phyloP scores from a whole-genome alignment of 2,888 invertebrate genomes.

The Heliconius charithonia region DNA sequence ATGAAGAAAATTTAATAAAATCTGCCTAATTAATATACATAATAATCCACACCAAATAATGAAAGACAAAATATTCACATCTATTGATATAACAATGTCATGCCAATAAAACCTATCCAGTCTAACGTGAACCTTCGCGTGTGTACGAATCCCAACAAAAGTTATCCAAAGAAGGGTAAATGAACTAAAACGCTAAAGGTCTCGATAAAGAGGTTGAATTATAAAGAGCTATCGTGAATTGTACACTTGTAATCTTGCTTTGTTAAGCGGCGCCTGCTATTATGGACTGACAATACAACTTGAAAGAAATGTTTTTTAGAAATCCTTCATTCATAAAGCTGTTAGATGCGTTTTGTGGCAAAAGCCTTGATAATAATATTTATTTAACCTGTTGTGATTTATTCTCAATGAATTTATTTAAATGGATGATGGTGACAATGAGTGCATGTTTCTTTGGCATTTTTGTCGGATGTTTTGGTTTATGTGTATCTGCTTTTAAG shows the following conservation, averaged over 20 bases:
- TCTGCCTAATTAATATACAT: constrained; percentile 66
- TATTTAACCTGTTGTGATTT: constrained; percentile 72
- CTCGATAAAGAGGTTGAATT: constrained; percentile 69
- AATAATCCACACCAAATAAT: constrained; percentile 76
- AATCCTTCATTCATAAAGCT: constrained; percentile 79
- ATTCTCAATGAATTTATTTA: constrained; percentile 59
- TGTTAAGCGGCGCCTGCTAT: constrained; percentile 80
- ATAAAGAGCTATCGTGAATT: constrained; percentile 82
- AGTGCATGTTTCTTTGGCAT: background rate
- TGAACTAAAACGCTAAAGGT: constrained; percentile 61
- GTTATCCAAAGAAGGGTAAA: constrained; percentile 53
- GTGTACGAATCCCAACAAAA: constrained; percentile 49
- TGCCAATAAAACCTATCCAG: constrained; percentile 78
- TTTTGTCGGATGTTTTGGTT: background rate
- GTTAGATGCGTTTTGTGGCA: constrained; percentile 76
- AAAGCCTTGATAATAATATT: constrained; percentile 71
- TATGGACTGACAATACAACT: constrained; percentile 81
- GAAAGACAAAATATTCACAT: constrained; percentile 77
- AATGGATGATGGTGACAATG: constrained; percentile 14
- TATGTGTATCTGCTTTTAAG: background rate
- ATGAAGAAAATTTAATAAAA: constrained; percentile 60
- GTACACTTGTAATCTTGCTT: constrained; percentile 81
- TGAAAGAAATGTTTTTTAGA: constrained; percentile 83
- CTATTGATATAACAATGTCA: constrained; percentile 82
- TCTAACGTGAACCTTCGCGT: constrained; percentile 58